A percentile compares a stretch with the other conserved stretches of the same genome.
These are phyloP conservation scores for Mystacornis crossleyi DNA, from an alignment of 2,113 vertebrate species.

Conservation along the genomic window DNA sequence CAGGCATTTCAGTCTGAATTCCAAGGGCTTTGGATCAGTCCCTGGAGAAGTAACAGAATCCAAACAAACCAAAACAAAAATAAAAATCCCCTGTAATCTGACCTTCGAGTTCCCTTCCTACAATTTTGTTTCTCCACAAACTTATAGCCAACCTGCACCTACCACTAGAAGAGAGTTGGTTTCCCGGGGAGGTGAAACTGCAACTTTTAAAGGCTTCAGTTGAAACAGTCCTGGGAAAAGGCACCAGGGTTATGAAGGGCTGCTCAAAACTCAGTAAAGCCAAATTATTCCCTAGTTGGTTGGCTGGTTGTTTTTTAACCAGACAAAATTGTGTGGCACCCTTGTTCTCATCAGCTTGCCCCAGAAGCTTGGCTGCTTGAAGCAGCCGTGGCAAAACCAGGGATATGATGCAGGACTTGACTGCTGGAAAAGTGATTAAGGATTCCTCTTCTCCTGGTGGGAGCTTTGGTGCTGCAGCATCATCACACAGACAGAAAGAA, in stretches of 20 bases:
- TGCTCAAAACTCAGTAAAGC: conserved; percentile 42
- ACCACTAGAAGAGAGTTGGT: conserved; percentile 2
- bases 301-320: background rate
- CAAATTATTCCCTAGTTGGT: background rate
- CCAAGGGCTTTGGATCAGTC: background rate
- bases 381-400: background rate
- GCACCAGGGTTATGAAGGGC: conserved; percentile 28
- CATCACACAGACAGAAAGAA: background rate
- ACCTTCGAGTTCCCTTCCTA: background rate
- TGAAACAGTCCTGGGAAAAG: background rate
- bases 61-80: background rate
- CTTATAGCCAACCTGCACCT: background rate
- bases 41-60: background rate
- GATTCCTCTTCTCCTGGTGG: background rate
- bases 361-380: background rate
- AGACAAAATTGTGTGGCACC: background rate
- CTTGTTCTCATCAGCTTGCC: background rate
- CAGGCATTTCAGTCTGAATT: background rate
- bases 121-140: background rate
- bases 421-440: background rate
- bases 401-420: background rate
- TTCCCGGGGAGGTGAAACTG: background rate
- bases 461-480: background rate
- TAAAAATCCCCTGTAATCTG: conserved; percentile 9
- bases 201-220: background rate